A percentile compares a stretch with the other conserved stretches of the same genome.
phyloP scores from a whole-genome alignment of 2,113 vertebrate genomes.

The Ammodytes marinus region DNA sequence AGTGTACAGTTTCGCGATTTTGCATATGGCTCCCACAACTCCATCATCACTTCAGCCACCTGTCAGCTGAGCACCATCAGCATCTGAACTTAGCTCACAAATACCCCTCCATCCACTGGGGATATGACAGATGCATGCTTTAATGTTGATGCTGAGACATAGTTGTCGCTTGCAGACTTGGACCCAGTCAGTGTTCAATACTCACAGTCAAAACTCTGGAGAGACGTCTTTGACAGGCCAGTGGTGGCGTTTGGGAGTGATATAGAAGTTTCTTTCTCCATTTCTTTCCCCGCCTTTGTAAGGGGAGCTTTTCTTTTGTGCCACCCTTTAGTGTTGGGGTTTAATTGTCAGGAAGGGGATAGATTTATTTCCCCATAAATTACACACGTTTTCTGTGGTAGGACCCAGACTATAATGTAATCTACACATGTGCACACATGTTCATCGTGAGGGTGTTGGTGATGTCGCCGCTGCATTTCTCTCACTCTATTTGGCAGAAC shows the following conservation, averaged over 20 bases:
- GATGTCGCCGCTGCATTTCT: slow-evolving; percentile 50
- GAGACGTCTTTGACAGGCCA: slow-evolving; percentile 25
- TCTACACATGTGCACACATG: slow-evolving; percentile 76
- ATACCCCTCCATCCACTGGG: slow-evolving; percentile 66
- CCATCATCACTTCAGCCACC: slow-evolving; percentile 75
- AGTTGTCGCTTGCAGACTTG: slow-evolving; percentile 38
- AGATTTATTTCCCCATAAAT: slow-evolving; percentile 84
- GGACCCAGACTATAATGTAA: slow-evolving; percentile 73
- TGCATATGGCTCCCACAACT: slow-evolving; percentile 75
- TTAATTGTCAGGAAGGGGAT: slow-evolving; percentile 81
- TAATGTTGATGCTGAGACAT: slow-evolving; percentile 67
- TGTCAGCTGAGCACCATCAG: slow-evolving; percentile 79
- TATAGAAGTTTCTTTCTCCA: slow-evolving; percentile 62
- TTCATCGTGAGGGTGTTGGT: slow-evolving; percentile 64
- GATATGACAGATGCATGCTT: slow-evolving; percentile 77
- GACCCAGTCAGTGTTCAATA: slow-evolving; percentile 48
- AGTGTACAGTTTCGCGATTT: slow-evolving; percentile 34
- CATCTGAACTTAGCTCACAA: slow-evolving; percentile 70
- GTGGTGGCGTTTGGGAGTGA: slow-evolving; percentile 48
- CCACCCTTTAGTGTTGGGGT: slow-evolving; percentile 79
- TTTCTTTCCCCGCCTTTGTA: slow-evolving; percentile 50
- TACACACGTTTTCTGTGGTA: slow-evolving; percentile 74
- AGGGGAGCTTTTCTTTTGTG: slow-evolving; percentile 76
- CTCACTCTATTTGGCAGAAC: slow-evolving; percentile 22
- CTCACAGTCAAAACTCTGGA: slow-evolving; percentile 37